Base-by-base conservation (phyloP, 2,113 vertebrate species). In the Gavia stellata region DNA sequence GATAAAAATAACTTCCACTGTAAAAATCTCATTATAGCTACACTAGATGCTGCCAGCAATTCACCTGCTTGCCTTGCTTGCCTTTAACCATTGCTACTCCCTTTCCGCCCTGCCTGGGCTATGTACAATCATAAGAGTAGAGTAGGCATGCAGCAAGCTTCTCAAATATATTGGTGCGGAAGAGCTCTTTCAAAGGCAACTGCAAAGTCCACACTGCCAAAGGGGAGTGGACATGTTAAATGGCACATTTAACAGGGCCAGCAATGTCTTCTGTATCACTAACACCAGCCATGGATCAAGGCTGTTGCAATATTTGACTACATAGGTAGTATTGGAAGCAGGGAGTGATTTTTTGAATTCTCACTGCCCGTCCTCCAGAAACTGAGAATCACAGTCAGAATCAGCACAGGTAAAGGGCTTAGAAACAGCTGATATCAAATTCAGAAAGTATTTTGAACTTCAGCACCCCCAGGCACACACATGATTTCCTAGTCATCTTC, bases 71-170 rank as follows among this genome's bases (percentile, higher is more conserved):
- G 17, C 17, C 52, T 44, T 40, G 34, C 17, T 6, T 5, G 47
- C 59, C 62, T 88, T 77, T 74, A 85, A 63, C 50, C 74, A 50
- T 9, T 62, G 62, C 63, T 68, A 14, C 26, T 56, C 8, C 7
- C 49, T 40, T 12, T 42, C 6, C 23, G 14, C 17, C 5, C 17
- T 19, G 4, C 18, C 13, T 91, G 40, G 53, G 29, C n/a, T 58
- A 34, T 0, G 1, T 50, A 17, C 34, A n/a, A 34, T 36, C 0
- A 0, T 29, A 73, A 23, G 0, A 1, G n/a, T 16, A 55, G 33
- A 52, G 77, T 42, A 78, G 24, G 47, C 28, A 18, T 5, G 44
- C 47, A 72, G 53, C 53, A 79, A 85, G 20, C 45, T 81, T 81
- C 62, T 79, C 61, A 62, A 44, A 58, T 24, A 14, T 2, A 23